phyloP scores from a whole-genome alignment of 2,888 invertebrate genomes.

The Dasypolia templi region DNA sequence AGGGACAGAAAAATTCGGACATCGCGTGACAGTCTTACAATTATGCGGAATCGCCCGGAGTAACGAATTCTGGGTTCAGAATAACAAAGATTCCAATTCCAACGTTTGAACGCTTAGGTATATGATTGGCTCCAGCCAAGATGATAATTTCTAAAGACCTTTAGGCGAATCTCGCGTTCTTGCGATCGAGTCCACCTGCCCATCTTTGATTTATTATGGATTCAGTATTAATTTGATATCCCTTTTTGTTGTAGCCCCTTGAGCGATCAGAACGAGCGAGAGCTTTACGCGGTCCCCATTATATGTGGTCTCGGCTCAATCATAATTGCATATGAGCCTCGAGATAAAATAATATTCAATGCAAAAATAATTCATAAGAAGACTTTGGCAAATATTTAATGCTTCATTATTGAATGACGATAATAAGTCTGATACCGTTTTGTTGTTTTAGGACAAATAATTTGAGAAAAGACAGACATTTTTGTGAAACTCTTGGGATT shows the following conservation, averaged over 20 bases:
- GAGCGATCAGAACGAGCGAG: slow-evolving; percentile 86
- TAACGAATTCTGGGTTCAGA: slow-evolving; percentile 69
- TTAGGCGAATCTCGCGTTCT: slow-evolving; percentile 87
- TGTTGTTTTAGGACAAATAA: slow-evolving; percentile 2
- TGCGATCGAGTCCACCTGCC: slow-evolving; percentile 88
- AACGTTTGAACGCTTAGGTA: slow-evolving; percentile 63
- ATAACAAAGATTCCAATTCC: slow-evolving; percentile 79
- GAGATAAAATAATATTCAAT: slow-evolving; percentile 84
- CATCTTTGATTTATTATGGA: slow-evolving; percentile 90
- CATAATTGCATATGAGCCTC: slow-evolving; percentile 89
- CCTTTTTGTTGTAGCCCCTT: slow-evolving; percentile 89
- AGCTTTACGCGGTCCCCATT: slow-evolving; percentile 85
- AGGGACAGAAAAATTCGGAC: slow-evolving; percentile 57
- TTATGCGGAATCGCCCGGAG: slow-evolving; percentile 67
- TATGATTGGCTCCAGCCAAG: slow-evolving; percentile 65
- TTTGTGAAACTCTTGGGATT: neutral
- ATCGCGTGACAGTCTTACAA: slow-evolving; percentile 74
- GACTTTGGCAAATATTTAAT: slow-evolving; percentile 68
- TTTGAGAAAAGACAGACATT: neutral
- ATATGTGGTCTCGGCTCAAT: slow-evolving; percentile 87
- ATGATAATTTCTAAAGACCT: slow-evolving; percentile 88
- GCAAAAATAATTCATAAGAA: slow-evolving; percentile 76
- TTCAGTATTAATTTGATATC: slow-evolving; percentile 91
- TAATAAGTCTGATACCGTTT: slow-evolving; percentile 29
- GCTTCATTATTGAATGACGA: slow-evolving; percentile 43